A percentile compares a stretch with the other conserved stretches of the same genome.
Evolutionary conservation across 2,797 vertebrate species (phyloP).

Genomic region (Bradypus variegatus): DNA sequence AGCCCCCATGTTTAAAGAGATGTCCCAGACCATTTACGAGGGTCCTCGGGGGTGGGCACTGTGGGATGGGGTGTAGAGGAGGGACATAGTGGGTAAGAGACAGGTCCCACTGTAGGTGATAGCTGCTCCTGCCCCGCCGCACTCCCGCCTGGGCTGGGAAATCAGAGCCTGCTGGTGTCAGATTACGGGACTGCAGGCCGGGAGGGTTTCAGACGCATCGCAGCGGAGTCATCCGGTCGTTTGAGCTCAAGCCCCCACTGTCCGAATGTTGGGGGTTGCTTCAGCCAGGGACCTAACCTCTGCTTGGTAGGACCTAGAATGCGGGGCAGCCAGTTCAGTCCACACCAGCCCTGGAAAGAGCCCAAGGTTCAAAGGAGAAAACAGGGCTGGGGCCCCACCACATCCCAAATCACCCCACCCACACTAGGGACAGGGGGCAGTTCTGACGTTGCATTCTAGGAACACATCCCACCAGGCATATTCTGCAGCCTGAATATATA

Average conservation of each 20-base stretch:
- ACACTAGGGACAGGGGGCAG: background rate
- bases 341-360: background rate
- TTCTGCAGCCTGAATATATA: background rate
- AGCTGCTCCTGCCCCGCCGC: background rate
- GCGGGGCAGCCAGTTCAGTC: background rate
- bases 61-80: background rate
- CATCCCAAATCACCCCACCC: background rate
- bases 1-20: background rate
- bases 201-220: background rate
- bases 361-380: background rate
- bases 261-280: background rate
- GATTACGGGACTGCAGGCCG: conserved; percentile 38
- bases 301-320: background rate
- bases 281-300: background rate
- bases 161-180: conserved; percentile 38
- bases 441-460: background rate
- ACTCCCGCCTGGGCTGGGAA: background rate
- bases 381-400: background rate
- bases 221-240: background rate
- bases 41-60: background rate
- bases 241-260: background rate
- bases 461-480: background rate
- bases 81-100: background rate
- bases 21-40: background rate
- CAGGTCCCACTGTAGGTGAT: background rate